Conservation (phyloP, 1,140 invertebrate species). For the Coenobita brevimanus region DNA sequence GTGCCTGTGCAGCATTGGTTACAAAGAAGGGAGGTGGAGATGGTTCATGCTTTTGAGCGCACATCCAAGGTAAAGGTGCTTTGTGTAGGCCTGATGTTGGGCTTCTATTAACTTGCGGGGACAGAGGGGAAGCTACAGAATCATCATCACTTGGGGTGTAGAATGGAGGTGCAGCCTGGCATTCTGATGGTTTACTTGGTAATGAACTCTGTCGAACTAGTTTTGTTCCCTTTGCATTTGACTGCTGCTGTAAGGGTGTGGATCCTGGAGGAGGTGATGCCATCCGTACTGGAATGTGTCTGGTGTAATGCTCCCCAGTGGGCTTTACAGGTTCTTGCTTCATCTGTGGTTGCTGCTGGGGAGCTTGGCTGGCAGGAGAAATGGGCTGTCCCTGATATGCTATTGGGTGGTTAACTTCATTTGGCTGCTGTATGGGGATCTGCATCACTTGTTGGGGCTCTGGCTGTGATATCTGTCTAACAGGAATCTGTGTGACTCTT, state of each 20-base stretch:
- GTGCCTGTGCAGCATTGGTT: slow-evolving; percentile 26
- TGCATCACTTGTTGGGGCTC: slow-evolving; percentile 20
- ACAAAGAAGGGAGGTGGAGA: slow-evolving; percentile 56
- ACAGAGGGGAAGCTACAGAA: slow-evolving; percentile 3
- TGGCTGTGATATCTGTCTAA: slow-evolving; percentile 42
- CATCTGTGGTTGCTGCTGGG: background rate
- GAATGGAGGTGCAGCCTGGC: slow-evolving; percentile 60
- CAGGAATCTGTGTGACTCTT: background rate
- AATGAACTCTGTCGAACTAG: slow-evolving; percentile 53
- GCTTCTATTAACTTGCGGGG: slow-evolving; percentile 35
- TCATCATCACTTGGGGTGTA: slow-evolving; percentile 70
- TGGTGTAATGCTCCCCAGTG: slow-evolving; percentile 5
- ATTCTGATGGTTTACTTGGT: slow-evolving; percentile 51
- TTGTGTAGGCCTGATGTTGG: slow-evolving; percentile 73
- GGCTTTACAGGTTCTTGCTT: slow-evolving; percentile 11
- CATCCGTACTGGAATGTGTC: slow-evolving; percentile 28
- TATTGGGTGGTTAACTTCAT: background rate
- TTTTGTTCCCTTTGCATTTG: background rate
- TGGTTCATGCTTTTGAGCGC: slow-evolving; percentile 22
- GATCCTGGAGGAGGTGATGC: slow-evolving; percentile 35
- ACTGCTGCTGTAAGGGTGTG: background rate
- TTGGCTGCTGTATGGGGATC: background rate
- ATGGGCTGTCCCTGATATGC: slow-evolving; percentile 42
- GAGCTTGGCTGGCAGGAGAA: background rate
- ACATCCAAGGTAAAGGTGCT: slow-evolving; percentile 78